A percentile compares a stretch with the other conserved stretches of the same genome.
Evolutionary conservation across 2,888 invertebrate species (phyloP).

Genomic region (Drosophila borealis): DNA sequence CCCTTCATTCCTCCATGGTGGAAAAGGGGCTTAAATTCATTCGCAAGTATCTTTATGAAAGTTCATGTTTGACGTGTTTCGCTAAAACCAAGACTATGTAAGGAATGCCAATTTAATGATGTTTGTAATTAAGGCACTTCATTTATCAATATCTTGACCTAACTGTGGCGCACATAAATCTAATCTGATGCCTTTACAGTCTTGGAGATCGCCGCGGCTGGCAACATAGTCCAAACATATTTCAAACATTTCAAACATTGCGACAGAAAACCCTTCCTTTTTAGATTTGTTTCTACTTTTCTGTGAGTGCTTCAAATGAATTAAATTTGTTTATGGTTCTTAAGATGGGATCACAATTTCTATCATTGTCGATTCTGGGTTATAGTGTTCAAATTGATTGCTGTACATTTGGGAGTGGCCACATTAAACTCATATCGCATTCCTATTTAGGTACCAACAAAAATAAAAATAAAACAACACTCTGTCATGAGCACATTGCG

Average conservation of each 20-base stretch:
- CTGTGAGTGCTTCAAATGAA: slow-evolving; percentile 37
- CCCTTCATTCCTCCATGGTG: too few species aligned
- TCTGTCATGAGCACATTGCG: slow-evolving; percentile 43
- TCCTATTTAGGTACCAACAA: slow-evolving; percentile 10
- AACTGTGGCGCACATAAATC: neutral
- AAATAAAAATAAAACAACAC: slow-evolving; percentile 29
- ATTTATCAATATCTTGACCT: neutral
- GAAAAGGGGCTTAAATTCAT: too few species aligned
- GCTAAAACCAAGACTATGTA: too few species aligned
- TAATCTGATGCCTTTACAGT: neutral
- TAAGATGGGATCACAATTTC: slow-evolving; percentile 40
- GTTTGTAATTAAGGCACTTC: too few species aligned
- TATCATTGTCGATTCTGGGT: slow-evolving; percentile 33
- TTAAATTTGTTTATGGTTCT: slow-evolving; percentile 48
- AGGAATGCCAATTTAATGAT: too few species aligned
- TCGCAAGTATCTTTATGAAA: too few species aligned
- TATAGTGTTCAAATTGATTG: slow-evolving; percentile 42
- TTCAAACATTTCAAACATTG: slow-evolving; percentile 3
- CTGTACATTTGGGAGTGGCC: slow-evolving; percentile 43
- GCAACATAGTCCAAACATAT: slow-evolving; percentile 2
- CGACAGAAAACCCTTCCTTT: slow-evolving; percentile 2
- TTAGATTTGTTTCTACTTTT: neutral
- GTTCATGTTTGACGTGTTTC: too few species aligned
- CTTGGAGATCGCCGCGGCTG: neutral
- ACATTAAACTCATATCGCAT: slow-evolving; percentile 39